phyloP scores from a whole-genome alignment of 2,888 invertebrate genomes.

The Tipula lateralis region DNA sequence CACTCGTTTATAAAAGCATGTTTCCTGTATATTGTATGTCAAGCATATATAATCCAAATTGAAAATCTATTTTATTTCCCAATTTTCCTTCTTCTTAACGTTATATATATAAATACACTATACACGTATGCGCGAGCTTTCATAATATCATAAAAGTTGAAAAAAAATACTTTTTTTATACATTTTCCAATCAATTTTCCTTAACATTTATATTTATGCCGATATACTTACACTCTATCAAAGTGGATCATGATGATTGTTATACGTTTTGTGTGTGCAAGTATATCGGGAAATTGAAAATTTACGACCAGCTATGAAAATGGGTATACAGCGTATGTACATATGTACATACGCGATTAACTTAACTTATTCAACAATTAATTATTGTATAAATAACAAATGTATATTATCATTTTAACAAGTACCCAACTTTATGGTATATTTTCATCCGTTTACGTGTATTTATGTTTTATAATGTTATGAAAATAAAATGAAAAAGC shows the following conservation, averaged over 20 bases:
- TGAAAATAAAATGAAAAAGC: not conserved
- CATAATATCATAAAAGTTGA: not conserved
- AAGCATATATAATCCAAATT: conserved; percentile 2
- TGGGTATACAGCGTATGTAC: not conserved
- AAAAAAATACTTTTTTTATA: not conserved
- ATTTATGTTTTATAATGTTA: not conserved
- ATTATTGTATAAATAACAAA: not conserved
- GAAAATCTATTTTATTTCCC: conserved; percentile 1
- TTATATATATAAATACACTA: not conserved
- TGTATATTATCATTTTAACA: not conserved
- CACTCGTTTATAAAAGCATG: not conserved
- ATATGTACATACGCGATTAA: not conserved
- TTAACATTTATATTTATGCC: not conserved
- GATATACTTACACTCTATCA: not conserved
- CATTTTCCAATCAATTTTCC: not conserved
- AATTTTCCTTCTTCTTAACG: not conserved
- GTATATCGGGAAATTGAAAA: not conserved
- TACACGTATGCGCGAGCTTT: not conserved
- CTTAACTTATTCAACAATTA: not conserved
- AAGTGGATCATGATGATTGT: conserved; percentile 19
- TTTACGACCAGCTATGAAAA: not conserved
- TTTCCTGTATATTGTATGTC: not conserved
- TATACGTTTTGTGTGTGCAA: not conserved
- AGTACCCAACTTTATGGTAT: not conserved
- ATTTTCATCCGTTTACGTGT: too few relatives aligned